phyloP scores from a whole-genome alignment of 2,113 vertebrate species.

The Neodontobutis hainanensis region DNA sequence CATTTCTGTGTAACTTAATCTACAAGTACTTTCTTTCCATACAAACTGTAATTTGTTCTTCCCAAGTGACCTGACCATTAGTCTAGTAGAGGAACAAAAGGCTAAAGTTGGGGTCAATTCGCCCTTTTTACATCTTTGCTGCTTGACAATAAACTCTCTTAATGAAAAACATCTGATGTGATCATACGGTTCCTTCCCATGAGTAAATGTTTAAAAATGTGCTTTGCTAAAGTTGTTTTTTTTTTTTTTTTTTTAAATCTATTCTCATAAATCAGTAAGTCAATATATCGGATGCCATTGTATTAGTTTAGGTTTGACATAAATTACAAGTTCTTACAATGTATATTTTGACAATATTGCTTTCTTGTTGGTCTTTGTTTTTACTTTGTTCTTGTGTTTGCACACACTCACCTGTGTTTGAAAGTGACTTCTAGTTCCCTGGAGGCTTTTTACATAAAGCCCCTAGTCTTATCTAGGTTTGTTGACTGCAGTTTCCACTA shows the following conservation, averaged over 20 bases:
- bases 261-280: constrained; percentile 38
- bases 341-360: background rate
- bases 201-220: constrained; percentile 75
- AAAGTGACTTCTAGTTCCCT: background rate
- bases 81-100: constrained; percentile 63
- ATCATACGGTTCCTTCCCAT: constrained; percentile 69
- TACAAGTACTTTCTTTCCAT: constrained; percentile 33
- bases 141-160: constrained; percentile 63
- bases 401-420: constrained; percentile 4
- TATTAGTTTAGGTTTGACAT: constrained; percentile 35
- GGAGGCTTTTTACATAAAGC: constrained; percentile 38
- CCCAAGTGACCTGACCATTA: constrained; percentile 67
- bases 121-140: constrained; percentile 67
- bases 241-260: constrained; percentile 41
- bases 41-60: constrained; percentile 61
- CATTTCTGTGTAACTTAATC: constrained; percentile 48
- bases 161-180: constrained; percentile 78
- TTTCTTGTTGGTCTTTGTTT: constrained; percentile 38
- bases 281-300: constrained; percentile 39
- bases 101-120: constrained; percentile 58
- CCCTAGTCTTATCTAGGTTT: constrained; percentile 39
- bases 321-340: background rate
- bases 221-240: constrained; percentile 63
- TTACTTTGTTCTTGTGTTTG: background rate
- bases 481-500: constrained; percentile 18